Percentiles rank a stretch among this genome's conserved stretches.
These are phyloP conservation scores for Drosophila robusta DNA, from an alignment of 2,888 invertebrate genomes.

Conservation along the genomic window DNA sequence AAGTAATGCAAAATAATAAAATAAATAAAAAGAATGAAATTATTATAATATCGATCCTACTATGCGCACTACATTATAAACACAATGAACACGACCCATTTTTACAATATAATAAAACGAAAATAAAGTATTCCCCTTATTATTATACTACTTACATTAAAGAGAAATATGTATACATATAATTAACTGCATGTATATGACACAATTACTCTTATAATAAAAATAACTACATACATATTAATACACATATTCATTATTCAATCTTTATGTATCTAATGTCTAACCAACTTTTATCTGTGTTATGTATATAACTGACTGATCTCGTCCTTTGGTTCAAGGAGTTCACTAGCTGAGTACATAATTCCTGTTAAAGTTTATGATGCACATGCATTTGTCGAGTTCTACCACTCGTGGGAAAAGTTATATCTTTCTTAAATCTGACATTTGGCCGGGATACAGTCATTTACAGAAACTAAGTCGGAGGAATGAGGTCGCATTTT, in stretches of 20 bases:
- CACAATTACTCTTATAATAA: constrained; percentile 46
- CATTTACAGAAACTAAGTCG: too few species aligned
- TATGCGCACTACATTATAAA: constrained; percentile 34
- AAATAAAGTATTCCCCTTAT: constrained; percentile 30
- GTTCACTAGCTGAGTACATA: too few species aligned
- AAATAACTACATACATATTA: constrained; percentile 32
- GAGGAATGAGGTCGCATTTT: too few species aligned
- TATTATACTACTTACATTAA: constrained; percentile 19
- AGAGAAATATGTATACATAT: constrained; percentile 30
- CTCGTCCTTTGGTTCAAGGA: too few species aligned
- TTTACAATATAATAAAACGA: constrained; percentile 28
- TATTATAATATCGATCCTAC: constrained; percentile 30
- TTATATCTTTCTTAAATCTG: too few species aligned
- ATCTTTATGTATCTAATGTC: background rate
- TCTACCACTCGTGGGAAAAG: too few species aligned
- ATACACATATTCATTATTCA: background rate
- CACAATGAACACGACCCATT: constrained; percentile 24
- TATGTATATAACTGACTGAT: too few species aligned
- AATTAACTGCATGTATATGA: constrained; percentile 44
- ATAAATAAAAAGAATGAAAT: constrained; percentile 4
- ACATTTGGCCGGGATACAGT: too few species aligned
- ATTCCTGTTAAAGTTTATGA: too few species aligned
- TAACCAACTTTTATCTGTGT: background rate
- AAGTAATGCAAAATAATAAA: background rate
- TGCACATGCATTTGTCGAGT: too few species aligned